These are phyloP conservation scores for Melanocharis versteri DNA, from an alignment of 2,113 vertebrate genomes.

Conservation along the genomic window DNA sequence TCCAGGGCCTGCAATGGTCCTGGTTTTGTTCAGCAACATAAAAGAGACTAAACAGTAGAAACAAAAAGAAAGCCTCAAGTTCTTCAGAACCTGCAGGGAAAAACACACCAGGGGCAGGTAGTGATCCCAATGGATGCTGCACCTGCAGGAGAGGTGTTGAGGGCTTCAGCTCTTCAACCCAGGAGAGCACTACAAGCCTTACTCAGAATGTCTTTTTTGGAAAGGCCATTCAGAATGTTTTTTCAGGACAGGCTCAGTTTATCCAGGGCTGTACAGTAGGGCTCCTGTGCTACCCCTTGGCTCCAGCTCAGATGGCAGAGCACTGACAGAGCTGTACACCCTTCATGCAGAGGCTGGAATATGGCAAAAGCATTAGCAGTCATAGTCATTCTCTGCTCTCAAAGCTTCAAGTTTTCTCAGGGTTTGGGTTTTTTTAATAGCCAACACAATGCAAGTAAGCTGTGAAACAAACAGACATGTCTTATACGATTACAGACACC, in stretches of 20 bases:
- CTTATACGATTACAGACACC: not conserved
- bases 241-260: not conserved
- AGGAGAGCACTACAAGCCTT: not conserved
- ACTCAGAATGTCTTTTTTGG: not conserved
- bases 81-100: not conserved
- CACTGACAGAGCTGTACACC: not conserved
- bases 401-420: not conserved
- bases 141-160: accelerated
- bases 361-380: not conserved
- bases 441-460: not conserved
- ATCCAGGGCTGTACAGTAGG: not conserved
- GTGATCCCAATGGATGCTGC: accelerated
- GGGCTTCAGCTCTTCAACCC: not conserved
- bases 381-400: not conserved
- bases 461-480: not conserved
- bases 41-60: not conserved
- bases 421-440: not conserved
- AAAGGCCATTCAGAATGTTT: not conserved
- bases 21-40: not conserved
- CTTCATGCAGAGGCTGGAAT: not conserved
- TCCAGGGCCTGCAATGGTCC: not conserved
- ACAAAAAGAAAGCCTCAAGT: not conserved
- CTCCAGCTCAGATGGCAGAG: not conserved
- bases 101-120: not conserved
- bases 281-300: constrained; percentile 13